These are phyloP conservation scores for Chaetodon trifascialis DNA, from an alignment of 2,113 vertebrate genomes.

Conservation along the genomic window DNA sequence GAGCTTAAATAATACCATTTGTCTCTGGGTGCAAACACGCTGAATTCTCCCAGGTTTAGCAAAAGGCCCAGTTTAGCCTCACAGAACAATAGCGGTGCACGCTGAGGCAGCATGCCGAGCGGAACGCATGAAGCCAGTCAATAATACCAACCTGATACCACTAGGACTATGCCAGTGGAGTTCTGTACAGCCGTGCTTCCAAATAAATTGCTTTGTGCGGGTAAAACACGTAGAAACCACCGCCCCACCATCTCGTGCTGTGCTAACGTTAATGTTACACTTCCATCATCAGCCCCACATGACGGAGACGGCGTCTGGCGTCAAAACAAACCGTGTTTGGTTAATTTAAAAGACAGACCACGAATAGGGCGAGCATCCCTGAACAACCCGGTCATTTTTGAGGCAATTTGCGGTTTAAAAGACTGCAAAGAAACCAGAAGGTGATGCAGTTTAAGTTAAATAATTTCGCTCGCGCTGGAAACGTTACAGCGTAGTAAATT, in stretches of 20 bases:
- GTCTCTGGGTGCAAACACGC: conserved; percentile 35
- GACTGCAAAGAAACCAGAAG: background rate
- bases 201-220: background rate
- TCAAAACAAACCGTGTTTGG: conserved; percentile 1
- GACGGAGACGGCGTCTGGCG: conserved; percentile 30
- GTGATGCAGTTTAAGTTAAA: conserved; percentile 4
- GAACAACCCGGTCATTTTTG: accelerated
- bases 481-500: conserved; percentile 13
- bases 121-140: conserved; percentile 16
- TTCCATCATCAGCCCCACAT: conserved; percentile 38
- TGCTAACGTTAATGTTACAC: conserved; percentile 35
- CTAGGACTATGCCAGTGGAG: background rate
- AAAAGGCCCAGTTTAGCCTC: conserved; percentile 53
- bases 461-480: background rate
- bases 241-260: conserved; percentile 27
- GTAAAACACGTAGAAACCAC: conserved; percentile 12
- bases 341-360: background rate
- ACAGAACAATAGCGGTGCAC: conserved; percentile 58
- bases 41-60: conserved; percentile 4
- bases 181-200: background rate
- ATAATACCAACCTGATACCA: background rate
- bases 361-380: accelerated
- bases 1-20: conserved; percentile 40
- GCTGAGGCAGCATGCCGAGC: background rate
- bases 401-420: background rate